phyloP scores from a whole-genome alignment of 2,888 invertebrate genomes.

The Drosophila paranaensis region DNA sequence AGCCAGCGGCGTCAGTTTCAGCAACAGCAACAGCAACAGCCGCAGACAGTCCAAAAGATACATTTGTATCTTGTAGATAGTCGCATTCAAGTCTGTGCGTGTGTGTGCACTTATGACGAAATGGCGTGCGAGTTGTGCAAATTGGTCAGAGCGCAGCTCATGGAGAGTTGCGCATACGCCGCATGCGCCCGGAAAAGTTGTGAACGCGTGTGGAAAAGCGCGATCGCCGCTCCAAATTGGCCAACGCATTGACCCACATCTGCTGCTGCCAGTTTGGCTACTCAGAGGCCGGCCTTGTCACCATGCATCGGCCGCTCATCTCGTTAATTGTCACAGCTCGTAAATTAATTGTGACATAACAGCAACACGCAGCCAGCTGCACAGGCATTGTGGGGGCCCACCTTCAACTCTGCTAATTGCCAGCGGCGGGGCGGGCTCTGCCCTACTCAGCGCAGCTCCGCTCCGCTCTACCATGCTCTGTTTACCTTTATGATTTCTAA shows the following conservation, averaged over 20 bases:
- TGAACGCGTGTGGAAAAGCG: slow-evolving; percentile 33
- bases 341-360: slow-evolving; percentile 81
- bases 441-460: slow-evolving; percentile 52
- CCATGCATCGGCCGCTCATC: slow-evolving; percentile 61
- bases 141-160: slow-evolving; percentile 33
- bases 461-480: slow-evolving; percentile 68
- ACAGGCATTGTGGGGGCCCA: slow-evolving; percentile 37
- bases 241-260: slow-evolving; percentile 69
- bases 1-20: slow-evolving; percentile 49
- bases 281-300: slow-evolving; percentile 64
- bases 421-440: slow-evolving; percentile 58
- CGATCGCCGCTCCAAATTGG: slow-evolving; percentile 38
- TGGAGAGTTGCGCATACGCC: slow-evolving; percentile 74
- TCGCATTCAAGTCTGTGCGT: background rate
- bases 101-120: slow-evolving; percentile 65
- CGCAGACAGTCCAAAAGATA: slow-evolving; percentile 48
- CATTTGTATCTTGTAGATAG: slow-evolving; percentile 20
- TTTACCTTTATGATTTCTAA: slow-evolving; percentile 61
- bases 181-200: slow-evolving; percentile 51
- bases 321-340: slow-evolving; percentile 80
- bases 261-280: slow-evolving; percentile 23
- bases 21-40: slow-evolving; percentile 33
- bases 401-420: slow-evolving; percentile 75
- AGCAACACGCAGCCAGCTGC: slow-evolving; percentile 42
- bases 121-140: slow-evolving; percentile 57